These are phyloP conservation scores for Plemyria rubiginata DNA, from an alignment of 2,888 invertebrate genomes.

Conservation along the genomic window DNA sequence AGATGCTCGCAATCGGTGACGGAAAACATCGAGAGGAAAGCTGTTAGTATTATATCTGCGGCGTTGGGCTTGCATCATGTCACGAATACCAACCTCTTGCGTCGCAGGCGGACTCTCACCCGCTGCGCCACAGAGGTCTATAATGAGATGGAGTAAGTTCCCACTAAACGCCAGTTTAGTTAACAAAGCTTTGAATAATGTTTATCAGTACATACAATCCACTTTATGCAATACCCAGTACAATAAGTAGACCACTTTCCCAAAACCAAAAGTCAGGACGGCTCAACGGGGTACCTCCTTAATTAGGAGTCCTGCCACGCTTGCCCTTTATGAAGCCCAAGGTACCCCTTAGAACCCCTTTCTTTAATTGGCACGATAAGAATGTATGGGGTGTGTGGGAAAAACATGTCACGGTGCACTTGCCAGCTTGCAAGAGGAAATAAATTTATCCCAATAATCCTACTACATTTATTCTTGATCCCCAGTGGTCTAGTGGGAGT, in stretches of 20 bases:
- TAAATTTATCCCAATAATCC: not conserved
- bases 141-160: not conserved
- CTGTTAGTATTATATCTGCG: too few species aligned
- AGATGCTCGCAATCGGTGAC: too few species aligned
- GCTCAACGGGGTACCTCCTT: constrained; percentile 68
- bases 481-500: too few species aligned
- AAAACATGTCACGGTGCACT: constrained; percentile 60
- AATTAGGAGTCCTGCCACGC: constrained; percentile 82
- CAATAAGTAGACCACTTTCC: constrained; percentile 27
- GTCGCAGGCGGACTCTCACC: too few species aligned
- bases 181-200: constrained; percentile 12
- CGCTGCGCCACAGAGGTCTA: too few species aligned
- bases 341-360: constrained; percentile 64
- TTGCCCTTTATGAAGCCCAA: constrained; percentile 72
- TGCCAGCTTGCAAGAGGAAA: constrained; percentile 51
- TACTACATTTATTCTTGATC: too few species aligned
- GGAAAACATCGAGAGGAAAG: too few species aligned
- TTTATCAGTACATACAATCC: constrained; percentile 24
- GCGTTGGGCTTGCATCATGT: too few species aligned
- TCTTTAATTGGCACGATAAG: constrained; percentile 81
- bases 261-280: constrained; percentile 43
- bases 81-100: too few species aligned
- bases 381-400: constrained; percentile 78
- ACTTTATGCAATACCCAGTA: constrained; percentile 20
- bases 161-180: constrained; percentile 2